Evolutionary conservation across 2,113 vertebrate species (phyloP).

Genomic region (Coregonus clupeaformis): DNA sequence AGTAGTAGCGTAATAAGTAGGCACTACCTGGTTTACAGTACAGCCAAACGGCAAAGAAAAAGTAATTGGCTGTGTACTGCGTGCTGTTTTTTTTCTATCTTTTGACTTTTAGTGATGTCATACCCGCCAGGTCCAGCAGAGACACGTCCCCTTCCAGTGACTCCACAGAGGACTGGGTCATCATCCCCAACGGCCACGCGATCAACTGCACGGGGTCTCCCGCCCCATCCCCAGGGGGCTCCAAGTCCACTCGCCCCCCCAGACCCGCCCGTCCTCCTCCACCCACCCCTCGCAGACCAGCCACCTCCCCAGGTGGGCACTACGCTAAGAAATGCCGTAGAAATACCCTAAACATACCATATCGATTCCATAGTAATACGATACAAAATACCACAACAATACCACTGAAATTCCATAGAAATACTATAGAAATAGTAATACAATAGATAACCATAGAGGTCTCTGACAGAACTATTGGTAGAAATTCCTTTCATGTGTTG

Average conservation of each 20-base stretch:
- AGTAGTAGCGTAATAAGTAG: too few species aligned
- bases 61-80: too few species aligned
- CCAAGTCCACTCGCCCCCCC: conserved; percentile 77
- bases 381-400: not conserved
- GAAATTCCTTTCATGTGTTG: not conserved
- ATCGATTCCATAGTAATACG: not conserved
- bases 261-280: conserved; percentile 84
- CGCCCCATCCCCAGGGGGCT: conserved; percentile 78
- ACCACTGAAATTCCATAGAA: not conserved
- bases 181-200: conserved; percentile 69
- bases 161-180: conserved; percentile 76
- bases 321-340: not conserved
- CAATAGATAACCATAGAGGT: not conserved
- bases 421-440: not conserved
- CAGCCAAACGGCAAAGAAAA: too few species aligned
- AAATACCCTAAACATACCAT: not conserved
- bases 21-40: too few species aligned
- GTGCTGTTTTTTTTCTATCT: too few species aligned
- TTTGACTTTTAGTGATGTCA: not conserved
- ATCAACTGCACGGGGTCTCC: conserved; percentile 79
- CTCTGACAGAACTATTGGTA: not conserved
- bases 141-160: conserved; percentile 78
- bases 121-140: conserved; percentile 72
- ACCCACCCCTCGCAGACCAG: conserved; percentile 79
- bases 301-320: conserved; percentile 70